Percentiles rank a stretch among this genome's conserved stretches.
Evolutionary conservation across 35 echinoderm and acorn worm species (phyloP).

Genomic region (Lytechinus variegatus): DNA sequence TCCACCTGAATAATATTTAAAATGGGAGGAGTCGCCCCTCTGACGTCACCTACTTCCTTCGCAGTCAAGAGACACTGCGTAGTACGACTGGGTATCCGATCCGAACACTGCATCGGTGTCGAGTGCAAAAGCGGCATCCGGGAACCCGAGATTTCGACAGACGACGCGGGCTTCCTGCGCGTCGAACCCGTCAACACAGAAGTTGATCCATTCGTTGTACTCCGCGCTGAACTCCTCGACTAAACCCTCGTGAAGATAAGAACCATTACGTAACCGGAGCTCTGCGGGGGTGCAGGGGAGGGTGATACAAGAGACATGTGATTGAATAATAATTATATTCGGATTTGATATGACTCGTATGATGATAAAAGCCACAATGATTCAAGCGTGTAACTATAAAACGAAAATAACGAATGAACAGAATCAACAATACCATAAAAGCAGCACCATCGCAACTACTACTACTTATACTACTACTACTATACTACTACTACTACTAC

Average conservation of each 20-base stretch:
- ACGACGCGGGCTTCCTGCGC: not conserved
- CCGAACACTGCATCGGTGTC: slow-evolving; percentile 22
- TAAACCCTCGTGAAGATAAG: not conserved
- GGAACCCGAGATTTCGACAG: slow-evolving; percentile 35
- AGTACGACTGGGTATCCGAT: slow-evolving; percentile 21
- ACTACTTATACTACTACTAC: no score
- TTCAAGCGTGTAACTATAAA: no score
- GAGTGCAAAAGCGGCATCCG: slow-evolving; percentile 35
- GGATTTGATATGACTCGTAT: no score
- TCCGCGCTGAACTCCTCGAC: slow-evolving; percentile 39
- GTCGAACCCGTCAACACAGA: slow-evolving; percentile 43
- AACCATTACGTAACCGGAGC: slow-evolving; percentile 14
- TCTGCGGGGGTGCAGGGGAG: not conserved
- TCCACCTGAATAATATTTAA: no score
- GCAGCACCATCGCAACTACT: no score
- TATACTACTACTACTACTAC: no score
- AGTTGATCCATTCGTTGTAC: slow-evolving; percentile 28
- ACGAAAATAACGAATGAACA: no score
- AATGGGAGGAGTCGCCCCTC: not conserved
- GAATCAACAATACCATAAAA: no score
- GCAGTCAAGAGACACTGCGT: slow-evolving; percentile 25
- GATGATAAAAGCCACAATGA: no score
- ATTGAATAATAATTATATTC: no score
- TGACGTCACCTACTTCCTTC: not conserved
- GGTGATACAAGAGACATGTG: no score